These are phyloP conservation scores for Leptogaster cylindrica DNA, from an alignment of 2,888 invertebrate species.

Conservation along the genomic window DNA sequence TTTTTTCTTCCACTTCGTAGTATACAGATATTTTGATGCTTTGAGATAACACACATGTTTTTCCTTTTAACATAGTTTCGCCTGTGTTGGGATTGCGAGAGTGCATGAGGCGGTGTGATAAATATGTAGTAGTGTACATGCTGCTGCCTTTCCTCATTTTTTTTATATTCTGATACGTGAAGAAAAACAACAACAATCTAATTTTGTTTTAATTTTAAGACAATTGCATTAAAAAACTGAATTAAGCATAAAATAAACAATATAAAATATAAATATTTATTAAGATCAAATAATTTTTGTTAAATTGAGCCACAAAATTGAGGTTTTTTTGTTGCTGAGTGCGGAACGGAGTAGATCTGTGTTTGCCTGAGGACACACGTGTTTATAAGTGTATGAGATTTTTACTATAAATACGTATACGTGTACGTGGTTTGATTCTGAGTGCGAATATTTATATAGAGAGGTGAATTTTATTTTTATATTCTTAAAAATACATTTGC, in stretches of 20 bases:
- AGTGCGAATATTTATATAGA: constrained; percentile 14
- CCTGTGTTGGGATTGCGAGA: not conserved
- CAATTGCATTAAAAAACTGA: too few relatives aligned
- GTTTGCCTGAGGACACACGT: constrained; percentile 16
- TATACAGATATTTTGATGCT: not conserved
- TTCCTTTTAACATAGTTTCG: not conserved
- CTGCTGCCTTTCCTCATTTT: not conserved
- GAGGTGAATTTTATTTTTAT: constrained; percentile 35
- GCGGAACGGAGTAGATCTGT: constrained; percentile 12
- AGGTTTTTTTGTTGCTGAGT: constrained; percentile 14
- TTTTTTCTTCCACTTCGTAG: too few relatives aligned
- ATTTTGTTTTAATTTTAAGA: too few relatives aligned
- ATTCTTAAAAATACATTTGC: not conserved
- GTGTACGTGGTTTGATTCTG: constrained; percentile 18
- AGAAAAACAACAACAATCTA: too few relatives aligned
- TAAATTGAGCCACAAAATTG: not conserved
- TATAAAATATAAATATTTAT: not conserved
- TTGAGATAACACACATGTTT: not conserved
- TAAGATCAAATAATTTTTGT: not conserved
- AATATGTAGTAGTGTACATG: not conserved
- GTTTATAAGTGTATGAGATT: constrained; percentile 12
- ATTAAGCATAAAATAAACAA: too few relatives aligned
- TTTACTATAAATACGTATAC: constrained; percentile 1
- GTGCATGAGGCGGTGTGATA: not conserved
- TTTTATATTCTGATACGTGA: too few relatives aligned